Conservation (phyloP, 2,797 vertebrate genomes). For the Ceryle rudis region DNA sequence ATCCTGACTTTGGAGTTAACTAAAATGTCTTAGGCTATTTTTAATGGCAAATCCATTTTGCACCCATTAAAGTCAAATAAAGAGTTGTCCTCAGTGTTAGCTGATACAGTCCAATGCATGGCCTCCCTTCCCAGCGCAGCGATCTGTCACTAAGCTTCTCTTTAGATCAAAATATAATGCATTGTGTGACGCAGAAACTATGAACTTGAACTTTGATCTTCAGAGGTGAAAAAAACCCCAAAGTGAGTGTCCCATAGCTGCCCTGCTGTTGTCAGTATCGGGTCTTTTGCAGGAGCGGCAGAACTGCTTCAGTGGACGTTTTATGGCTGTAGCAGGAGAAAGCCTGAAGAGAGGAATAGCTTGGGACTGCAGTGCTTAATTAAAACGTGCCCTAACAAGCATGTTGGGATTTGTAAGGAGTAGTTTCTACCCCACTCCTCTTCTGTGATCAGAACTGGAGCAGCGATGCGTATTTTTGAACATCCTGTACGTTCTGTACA, state of each 20-base stretch:
- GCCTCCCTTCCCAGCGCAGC: neutral
- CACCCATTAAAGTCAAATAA: neutral
- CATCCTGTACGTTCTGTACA: neutral
- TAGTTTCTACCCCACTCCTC: neutral
- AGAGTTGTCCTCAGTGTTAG: neutral
- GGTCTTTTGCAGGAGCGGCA: neutral
- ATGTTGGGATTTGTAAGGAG: neutral
- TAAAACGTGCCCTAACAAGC: neutral
- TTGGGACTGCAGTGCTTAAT: neutral
- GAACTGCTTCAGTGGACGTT: neutral
- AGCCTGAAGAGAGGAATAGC: neutral
- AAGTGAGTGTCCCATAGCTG: neutral
- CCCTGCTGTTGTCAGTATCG: accelerated
- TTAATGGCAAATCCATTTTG: neutral
- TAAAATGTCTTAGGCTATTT: neutral
- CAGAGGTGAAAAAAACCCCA: neutral
- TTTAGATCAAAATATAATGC: neutral
- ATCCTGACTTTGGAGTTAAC: neutral
- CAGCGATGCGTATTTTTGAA: neutral
- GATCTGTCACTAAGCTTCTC: neutral
- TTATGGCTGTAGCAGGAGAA: neutral
- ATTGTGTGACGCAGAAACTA: neutral
- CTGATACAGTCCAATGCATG: neutral
- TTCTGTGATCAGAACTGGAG: neutral
- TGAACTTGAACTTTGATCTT: neutral